phyloP scores from a whole-genome alignment of 2,113 vertebrate genomes.

The Rhinogobius similis region DNA sequence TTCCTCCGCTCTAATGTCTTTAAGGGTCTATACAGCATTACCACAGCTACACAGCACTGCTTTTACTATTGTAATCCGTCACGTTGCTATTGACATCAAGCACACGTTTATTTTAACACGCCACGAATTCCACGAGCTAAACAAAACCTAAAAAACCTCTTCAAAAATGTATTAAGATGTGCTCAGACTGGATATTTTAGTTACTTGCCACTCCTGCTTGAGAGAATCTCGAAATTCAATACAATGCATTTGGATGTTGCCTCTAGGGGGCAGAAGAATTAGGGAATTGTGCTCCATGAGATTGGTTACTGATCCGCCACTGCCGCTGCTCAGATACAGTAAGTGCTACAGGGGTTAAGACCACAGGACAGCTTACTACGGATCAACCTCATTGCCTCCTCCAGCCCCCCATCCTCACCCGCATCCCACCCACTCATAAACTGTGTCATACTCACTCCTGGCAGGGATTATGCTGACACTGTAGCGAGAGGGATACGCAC shows the following conservation, averaged over 20 bases:
- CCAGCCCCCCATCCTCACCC: slow-evolving; percentile 13
- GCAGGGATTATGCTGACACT: slow-evolving; percentile 62
- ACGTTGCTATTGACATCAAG: neutral
- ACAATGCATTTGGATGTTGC: slow-evolving; percentile 13
- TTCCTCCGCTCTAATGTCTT: too few species aligned
- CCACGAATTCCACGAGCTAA: neutral
- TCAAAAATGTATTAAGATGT: neutral
- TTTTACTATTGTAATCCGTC: neutral
- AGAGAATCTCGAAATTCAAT: neutral
- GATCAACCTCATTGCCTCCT: slow-evolving; percentile 57
- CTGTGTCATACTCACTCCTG: slow-evolving; percentile 42
- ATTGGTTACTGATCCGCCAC: slow-evolving; percentile 32
- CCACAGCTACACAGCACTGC: neutral
- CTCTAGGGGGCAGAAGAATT: slow-evolving; percentile 63
- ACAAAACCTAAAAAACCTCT: neutral
- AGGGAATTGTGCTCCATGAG: slow-evolving; percentile 35
- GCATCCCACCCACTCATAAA: slow-evolving; percentile 19
- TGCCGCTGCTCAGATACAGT: slow-evolving; percentile 51
- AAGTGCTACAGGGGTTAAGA: slow-evolving; percentile 40
- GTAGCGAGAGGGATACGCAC: slow-evolving; percentile 51
- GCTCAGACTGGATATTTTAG: neutral
- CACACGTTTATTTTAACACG: neutral
- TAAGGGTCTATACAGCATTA: neutral
- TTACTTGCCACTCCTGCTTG: neutral
- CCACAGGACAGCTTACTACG: slow-evolving; percentile 57